Evolutionary conservation across 2,888 invertebrate genomes (phyloP), one percentile per base, ranked within the genome.

Genomic region (Liopterus haemorrhoidalis): DNA sequence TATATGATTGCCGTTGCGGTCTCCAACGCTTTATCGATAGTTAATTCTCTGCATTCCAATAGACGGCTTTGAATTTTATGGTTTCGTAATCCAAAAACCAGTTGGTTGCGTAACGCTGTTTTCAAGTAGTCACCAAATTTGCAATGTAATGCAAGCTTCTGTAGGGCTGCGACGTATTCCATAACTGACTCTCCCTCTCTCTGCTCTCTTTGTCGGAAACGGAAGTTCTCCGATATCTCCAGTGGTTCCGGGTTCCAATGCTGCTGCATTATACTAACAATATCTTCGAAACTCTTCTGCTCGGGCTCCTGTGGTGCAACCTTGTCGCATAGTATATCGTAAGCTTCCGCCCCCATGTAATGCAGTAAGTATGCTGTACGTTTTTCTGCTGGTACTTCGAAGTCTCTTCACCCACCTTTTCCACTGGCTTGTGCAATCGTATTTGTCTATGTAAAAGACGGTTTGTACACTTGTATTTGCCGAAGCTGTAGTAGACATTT

Each of bases 181-280:
- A 40, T 43, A n/a, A 37, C 33, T 24, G 31, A 35, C 43, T 54
- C 53, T 2, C 44, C 48, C 11, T 53, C 52, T 1, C 37, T 37
- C 27, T 57, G 54, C 32, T 49, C 49, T 4, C 54, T 42, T n/a
- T 51, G 43, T 15, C 50, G 53, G 38, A 55, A 53, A 8, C 51
- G 38, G 35, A 46, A 54, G 22, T 51, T 53, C 35, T 55, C 55
- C 27, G 54, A 39, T 9, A 57, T 54, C 44, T 56, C 51, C 44
- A 54, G 45, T 12, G 54, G 52, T 35, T 44, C 50, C 11, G 54
- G 54, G 11, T 8, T 12, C 6, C 25, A 43, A 40, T 9, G 33
- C n/a, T 25, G 19, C 19, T 37, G n/a, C 27, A 43, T 15, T 3
- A 22, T 38, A 15, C 4, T n/a, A 24, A 25, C 15, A n/a, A 41